Evolutionary conservation across 2,797 vertebrate genomes (phyloP), one percentile per base, ranked within the genome.

Genomic region (Linurgus olivaceus): DNA sequence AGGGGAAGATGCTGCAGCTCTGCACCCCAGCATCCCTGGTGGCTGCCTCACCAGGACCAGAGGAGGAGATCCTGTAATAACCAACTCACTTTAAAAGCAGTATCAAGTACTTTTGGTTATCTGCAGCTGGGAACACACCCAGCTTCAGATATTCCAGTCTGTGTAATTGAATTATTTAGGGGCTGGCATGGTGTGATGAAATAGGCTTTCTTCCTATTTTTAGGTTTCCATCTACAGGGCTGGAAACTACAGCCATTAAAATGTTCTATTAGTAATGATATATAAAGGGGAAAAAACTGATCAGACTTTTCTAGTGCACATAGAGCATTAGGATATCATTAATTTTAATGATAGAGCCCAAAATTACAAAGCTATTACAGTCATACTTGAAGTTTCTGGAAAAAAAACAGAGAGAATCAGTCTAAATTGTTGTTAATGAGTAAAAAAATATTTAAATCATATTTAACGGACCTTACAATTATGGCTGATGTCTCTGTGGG

Each of bases 81-180:
- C 14, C 58, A 88, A 66, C 44, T 14, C n/a, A 21, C 66, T 83
- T 70, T 72, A 66, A 55, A 73, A 81, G 66, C 70, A 16, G 8
- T 11, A 66, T 10, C 29, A 58, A 90, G 62, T 35, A 51, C 83
- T 96, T 96, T 52, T 96, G 96, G 93, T 96, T 97, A 95, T 95
- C 95, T 90, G 81, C 91, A 83, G 95, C 97, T 95, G 95, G 93
- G 63, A 96, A 96, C 88, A 89, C n/a, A 78, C 96, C 95, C 93
- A 76, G 91, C 86, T 58, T 88, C 89, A 65, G 93, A 93, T 94
- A 97, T 96, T 96, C 97, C 90, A 57, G 96, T 92, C 96, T 63
- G 48, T 59, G 93, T 94, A 93, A 86, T 94, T 98, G 96, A 98
- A 98, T 98, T 98, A 98, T 98, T 98, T 96, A 98, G 94, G 94